phyloP scores from a whole-genome alignment of 2,113 vertebrate genomes.

The Neogale vison region DNA sequence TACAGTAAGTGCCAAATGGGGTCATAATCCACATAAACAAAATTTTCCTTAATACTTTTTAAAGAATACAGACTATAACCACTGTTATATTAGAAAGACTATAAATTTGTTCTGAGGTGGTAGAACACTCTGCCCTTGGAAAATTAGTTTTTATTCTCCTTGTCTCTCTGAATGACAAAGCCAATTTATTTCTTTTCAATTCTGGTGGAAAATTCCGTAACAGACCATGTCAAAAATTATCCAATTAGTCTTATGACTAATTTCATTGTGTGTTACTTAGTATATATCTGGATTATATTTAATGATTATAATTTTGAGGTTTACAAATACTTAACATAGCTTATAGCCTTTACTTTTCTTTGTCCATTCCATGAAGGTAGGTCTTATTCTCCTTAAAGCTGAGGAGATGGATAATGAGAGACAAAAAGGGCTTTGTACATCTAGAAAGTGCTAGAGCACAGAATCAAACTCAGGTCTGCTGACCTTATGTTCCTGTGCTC shows the following conservation, averaged over 20 bases:
- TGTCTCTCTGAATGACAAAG: constrained; percentile 3
- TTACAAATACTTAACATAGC: background rate
- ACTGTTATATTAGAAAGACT: background rate
- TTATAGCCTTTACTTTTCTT: background rate
- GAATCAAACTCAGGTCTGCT: constrained; percentile 7
- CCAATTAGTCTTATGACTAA: background rate
- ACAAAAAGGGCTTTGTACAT: constrained; percentile 27
- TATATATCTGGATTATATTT: background rate
- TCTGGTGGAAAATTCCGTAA: constrained; percentile 34
- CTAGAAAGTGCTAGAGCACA: constrained; percentile 7
- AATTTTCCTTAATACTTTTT: constrained; percentile 7
- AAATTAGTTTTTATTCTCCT: background rate
- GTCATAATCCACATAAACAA: background rate
- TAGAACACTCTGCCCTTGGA: background rate
- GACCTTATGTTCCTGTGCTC: background rate
- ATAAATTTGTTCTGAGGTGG: background rate
- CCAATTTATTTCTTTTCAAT: constrained; percentile 17
- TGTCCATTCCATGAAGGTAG: background rate
- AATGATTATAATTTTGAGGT: background rate
- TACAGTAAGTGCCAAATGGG: background rate
- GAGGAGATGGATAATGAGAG: constrained; percentile 7
- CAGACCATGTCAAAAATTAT: background rate
- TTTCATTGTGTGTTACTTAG: background rate
- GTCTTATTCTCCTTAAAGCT: background rate
- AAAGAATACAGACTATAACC: background rate